A percentile compares a stretch with the other conserved stretches of the same genome.
Conservation (phyloP, 1,140 invertebrate species). For the Papilio helenus region DNA sequence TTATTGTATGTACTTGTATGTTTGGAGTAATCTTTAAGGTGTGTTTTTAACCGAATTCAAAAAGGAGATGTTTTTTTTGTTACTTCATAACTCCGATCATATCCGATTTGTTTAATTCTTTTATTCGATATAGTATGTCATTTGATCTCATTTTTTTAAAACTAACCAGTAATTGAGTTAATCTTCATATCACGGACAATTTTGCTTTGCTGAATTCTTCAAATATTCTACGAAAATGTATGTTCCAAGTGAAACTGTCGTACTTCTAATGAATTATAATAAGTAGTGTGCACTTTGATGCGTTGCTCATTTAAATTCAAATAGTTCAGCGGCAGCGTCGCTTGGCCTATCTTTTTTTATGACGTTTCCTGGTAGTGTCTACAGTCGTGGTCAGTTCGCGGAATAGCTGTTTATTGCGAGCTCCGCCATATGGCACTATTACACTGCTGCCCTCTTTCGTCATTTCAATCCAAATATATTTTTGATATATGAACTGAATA, state of each 20-base stretch:
- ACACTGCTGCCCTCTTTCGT: constrained; percentile 31
- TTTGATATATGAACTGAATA: neutral
- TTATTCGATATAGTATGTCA: too few relatives aligned
- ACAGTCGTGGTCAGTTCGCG: constrained; percentile 41
- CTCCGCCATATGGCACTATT: constrained; percentile 48
- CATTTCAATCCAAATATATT: neutral
- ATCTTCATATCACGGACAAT: too few relatives aligned
- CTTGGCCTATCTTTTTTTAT: constrained; percentile 45
- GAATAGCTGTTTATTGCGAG: constrained; percentile 46
- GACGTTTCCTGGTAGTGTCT: constrained; percentile 42
- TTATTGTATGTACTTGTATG: neutral
- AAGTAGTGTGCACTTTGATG: constrained; percentile 32
- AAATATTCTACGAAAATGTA: too few relatives aligned
- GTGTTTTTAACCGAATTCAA: too few relatives aligned
- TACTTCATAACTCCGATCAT: too few relatives aligned
- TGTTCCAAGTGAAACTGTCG: too few relatives aligned
- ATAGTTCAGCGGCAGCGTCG: constrained; percentile 39
- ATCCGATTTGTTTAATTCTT: too few relatives aligned
- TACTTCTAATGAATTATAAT: constrained; percentile 26
- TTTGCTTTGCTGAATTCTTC: too few relatives aligned
- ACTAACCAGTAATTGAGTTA: too few relatives aligned
- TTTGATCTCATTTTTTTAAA: too few relatives aligned
- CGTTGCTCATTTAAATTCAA: constrained; percentile 46
- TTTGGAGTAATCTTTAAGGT: too few relatives aligned
- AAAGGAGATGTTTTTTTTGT: too few relatives aligned